phyloP scores from a whole-genome alignment of 2,797 vertebrate species.

The Spinus pinus region DNA sequence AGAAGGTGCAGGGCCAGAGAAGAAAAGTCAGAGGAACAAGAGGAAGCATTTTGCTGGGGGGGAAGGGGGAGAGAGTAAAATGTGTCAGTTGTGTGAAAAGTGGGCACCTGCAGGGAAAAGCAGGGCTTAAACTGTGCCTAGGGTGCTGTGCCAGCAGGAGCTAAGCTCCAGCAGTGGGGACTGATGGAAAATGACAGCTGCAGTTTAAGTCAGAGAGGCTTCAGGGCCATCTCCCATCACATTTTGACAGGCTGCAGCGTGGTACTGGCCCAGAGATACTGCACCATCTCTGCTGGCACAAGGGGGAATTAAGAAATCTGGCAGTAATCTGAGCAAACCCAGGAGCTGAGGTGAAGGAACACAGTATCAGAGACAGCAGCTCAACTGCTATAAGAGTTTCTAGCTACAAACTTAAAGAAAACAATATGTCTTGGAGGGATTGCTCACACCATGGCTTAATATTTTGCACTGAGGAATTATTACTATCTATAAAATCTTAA shows the following conservation, averaged over 20 bases:
- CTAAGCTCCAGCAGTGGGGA: constrained; percentile 37
- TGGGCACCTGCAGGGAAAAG: not conserved
- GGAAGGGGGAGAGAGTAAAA: not conserved
- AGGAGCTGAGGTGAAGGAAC: not conserved
- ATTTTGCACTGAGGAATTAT: not conserved
- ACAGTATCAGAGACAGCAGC: not conserved
- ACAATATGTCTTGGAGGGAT: not conserved
- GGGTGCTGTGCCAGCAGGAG: constrained; percentile 61
- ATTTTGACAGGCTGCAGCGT: constrained; percentile 49
- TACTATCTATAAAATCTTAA: not conserved
- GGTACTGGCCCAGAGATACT: not conserved
- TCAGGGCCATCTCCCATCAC: constrained; percentile 47
- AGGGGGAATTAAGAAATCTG: constrained; percentile 36
- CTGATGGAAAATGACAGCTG: constrained; percentile 70
- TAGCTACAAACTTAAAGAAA: not conserved
- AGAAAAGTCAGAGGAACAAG: not conserved
- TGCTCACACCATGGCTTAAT: not conserved
- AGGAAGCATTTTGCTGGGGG: accelerated
- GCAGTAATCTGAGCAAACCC: not conserved
- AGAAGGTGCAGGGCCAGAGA: not conserved
- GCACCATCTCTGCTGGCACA: not conserved
- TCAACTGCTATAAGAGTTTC: not conserved
- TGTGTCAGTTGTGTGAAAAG: not conserved
- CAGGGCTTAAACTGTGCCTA: not conserved
- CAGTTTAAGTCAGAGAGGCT: constrained; percentile 33